These are phyloP conservation scores for Phodopus roborovskii DNA, from an alignment of 2,113 vertebrate species.

Conservation along the genomic window DNA sequence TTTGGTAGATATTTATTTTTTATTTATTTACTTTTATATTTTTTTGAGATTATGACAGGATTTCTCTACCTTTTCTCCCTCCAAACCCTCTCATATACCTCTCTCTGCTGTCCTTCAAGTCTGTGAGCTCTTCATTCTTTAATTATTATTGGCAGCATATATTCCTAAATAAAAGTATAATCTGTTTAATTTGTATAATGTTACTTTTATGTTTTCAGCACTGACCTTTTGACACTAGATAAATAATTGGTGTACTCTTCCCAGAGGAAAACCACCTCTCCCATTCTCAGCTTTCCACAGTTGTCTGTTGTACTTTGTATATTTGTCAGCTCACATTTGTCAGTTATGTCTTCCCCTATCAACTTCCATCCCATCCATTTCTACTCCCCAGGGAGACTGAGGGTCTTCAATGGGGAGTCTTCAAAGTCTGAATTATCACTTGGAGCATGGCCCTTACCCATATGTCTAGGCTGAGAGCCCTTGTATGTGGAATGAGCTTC, in stretches of 20 bases:
- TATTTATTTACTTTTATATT: background rate
- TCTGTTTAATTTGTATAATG: background rate
- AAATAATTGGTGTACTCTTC: no score
- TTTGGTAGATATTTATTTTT: background rate
- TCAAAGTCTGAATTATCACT: no score
- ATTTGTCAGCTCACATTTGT: background rate
- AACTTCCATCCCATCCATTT: no score
- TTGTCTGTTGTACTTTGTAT: no score
- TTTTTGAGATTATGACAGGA: background rate
- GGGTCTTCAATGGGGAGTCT: no score
- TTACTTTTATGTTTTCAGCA: background rate
- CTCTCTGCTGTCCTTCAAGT: background rate
- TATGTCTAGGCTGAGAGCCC: no score
- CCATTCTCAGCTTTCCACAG: background rate
- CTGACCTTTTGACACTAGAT: background rate
- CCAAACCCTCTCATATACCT: background rate
- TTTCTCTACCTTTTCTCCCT: background rate
- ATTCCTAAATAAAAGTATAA: background rate
- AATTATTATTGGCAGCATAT: background rate
- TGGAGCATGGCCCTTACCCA: no score
- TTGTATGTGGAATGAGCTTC: no score
- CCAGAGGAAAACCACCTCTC: no score
- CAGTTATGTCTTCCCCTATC: no score
- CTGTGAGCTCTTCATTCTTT: background rate
- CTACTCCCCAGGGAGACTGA: background rate